Evolutionary conservation across 2,113 vertebrate genomes (phyloP).

Genomic region (Clupea harengus): DNA sequence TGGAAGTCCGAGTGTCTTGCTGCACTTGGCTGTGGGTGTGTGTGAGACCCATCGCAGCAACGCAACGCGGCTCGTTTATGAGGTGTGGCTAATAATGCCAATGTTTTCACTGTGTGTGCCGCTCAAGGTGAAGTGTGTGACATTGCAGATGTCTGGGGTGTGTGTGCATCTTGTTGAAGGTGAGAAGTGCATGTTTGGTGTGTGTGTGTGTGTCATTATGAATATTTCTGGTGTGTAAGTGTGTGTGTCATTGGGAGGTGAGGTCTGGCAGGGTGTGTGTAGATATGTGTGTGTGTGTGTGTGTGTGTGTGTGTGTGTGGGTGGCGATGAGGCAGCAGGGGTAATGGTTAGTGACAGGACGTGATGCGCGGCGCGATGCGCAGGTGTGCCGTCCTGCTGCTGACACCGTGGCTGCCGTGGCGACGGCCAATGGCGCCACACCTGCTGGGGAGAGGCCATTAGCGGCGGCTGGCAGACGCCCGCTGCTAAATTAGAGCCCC

Average conservation of each 20-base stretch:
- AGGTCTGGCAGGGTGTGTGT: neutral
- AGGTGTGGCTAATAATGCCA: conserved; percentile 10
- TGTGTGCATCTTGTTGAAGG: neutral
- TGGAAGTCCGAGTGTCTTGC: neutral
- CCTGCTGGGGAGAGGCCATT: conserved; percentile 69
- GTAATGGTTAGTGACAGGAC: conserved; percentile 41
- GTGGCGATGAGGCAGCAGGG: conserved; percentile 13
- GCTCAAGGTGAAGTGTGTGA: neutral
- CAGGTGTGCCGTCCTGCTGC: conserved; percentile 33
- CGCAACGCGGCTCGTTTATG: neutral
- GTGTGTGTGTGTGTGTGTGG: neutral
- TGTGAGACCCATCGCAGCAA: neutral
- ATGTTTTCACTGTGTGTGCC: neutral
- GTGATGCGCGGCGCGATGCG: conserved; percentile 23
- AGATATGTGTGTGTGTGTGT: neutral
- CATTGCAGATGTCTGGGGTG: neutral
- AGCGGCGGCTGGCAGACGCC: conserved; percentile 68
- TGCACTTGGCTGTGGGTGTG: neutral
- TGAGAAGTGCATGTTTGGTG: neutral
- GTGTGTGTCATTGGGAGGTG: conserved; percentile 1
- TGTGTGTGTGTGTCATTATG: conserved; percentile 13
- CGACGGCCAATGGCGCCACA: conserved; percentile 49
- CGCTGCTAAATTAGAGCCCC: conserved; percentile 72
- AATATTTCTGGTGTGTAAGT: neutral
- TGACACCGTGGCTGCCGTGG: conserved; percentile 3